These are phyloP conservation scores for Palythoa heliodiscus DNA, from an alignment of 92 coral and sea anemone species.

Conservation along the genomic window DNA sequence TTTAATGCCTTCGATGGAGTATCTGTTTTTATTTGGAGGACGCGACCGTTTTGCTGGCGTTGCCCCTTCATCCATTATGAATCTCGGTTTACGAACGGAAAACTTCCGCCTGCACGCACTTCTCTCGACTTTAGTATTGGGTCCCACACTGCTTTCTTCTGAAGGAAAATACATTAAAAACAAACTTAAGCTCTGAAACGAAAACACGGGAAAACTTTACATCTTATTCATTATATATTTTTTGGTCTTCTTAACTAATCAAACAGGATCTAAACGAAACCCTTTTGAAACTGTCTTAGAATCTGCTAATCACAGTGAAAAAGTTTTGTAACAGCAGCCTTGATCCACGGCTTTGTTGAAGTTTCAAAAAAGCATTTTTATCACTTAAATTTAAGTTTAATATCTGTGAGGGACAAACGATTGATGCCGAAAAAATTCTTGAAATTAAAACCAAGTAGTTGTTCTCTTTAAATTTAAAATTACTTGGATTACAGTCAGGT, in stretches of 20 bases:
- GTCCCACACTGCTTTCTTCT: background rate
- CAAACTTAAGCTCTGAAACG: background rate
- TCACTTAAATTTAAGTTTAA: background rate
- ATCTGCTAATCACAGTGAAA: background rate
- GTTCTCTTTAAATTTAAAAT: background rate
- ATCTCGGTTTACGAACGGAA: background rate
- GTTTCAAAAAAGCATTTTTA: background rate
- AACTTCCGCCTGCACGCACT: background rate
- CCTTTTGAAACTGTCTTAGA: no score
- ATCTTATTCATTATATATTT: no score
- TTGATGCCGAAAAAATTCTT: background rate
- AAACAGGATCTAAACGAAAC: no score
- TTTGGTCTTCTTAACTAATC: no score
- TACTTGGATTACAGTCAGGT: no score
- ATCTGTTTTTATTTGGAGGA: constrained; percentile 36
- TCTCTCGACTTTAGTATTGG: background rate
- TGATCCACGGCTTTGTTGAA: background rate
- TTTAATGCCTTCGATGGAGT: constrained; percentile 37
- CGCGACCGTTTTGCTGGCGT: constrained; percentile 21
- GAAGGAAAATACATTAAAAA: background rate
- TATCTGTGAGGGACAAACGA: background rate
- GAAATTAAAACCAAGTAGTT: background rate
- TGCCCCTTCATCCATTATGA: constrained; percentile 28
- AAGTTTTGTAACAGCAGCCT: background rate
- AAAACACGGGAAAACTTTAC: no score